Conservation (phyloP, 2,888 invertebrate genomes). For the Drosophila merina region DNA sequence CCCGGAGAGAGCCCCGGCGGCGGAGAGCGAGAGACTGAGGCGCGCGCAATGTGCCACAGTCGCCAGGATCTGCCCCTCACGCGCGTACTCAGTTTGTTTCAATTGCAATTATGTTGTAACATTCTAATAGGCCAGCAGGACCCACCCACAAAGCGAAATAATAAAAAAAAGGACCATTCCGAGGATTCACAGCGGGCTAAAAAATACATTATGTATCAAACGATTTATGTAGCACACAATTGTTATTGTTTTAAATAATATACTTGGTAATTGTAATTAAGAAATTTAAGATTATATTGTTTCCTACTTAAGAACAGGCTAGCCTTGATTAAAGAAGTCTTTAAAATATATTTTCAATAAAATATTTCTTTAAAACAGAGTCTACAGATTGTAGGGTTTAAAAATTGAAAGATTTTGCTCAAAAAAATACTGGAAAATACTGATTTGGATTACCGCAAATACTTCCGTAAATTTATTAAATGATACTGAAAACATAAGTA, state of each 20-base stretch:
- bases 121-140: constrained; percentile 77
- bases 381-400: no score
- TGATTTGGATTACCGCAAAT: no score
- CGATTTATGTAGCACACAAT: constrained; percentile 10
- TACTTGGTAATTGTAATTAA: not conserved
- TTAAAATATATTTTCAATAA: no score
- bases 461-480: no score
- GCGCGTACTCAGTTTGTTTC: constrained; percentile 68
- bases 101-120: constrained; percentile 80
- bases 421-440: no score
- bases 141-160: constrained; percentile 40
- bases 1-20: constrained; percentile 5
- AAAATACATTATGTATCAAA: constrained; percentile 9
- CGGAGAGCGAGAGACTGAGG: constrained; percentile 19
- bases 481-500: no score
- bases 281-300: not conserved
- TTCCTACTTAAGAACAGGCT: no score
- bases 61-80: constrained; percentile 25
- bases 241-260: not conserved
- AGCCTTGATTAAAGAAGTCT: no score
- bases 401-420: no score
- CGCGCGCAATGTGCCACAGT: constrained; percentile 61
- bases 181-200: not conserved
- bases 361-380: no score
- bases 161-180: constrained; percentile 1